Base-by-base conservation (phyloP, 1,140 invertebrate genomes). In the Globodera rostochiensis region DNA sequence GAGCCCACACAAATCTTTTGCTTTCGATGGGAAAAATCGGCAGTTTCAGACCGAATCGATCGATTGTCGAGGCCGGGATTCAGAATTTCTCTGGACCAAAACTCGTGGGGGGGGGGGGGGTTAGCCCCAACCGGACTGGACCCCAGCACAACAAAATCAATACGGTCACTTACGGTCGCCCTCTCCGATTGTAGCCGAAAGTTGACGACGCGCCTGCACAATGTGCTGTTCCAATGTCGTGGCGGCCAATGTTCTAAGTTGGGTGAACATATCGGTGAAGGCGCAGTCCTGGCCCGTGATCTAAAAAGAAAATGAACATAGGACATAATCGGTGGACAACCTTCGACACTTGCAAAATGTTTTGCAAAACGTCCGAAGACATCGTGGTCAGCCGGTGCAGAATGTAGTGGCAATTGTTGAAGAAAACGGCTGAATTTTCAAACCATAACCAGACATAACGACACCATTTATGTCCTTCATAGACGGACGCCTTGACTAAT, bases 321-420 rank as follows among this genome's bases (percentile, higher is more conserved):
- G 4, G 46, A 2, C 36, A 64, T n/a, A 21, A 64, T n/a, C 46
- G 25, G 21, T 80, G n/a, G 3, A 46, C 73, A 64, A 80, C 79
- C 75, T 78, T 80, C 21, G 57, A 47, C 36, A 75, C 75, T 66
- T 77, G 80, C 60, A 73, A 47, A 19, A 78, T 53, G 36, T 69
- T 80, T 49, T 73, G 70, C 67, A 75, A 60, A 46, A 74, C 50
- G 64, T 80, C 79, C n/a, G 46, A 19, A 13, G 70, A 53, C 11
- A 80, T 15, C 9, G 77, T 82, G n/a, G 49, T 74, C 21, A 84
- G 64, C 25, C 79, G 80, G 64, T 84, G 84, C 70, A 80, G 76
- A 76, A 84, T 75, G 66, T 85, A 84, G 36, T 84, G 83, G 66
- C 83, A 84, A 60, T 84, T 84, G 60, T 84, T 84, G 73, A 86